Evolutionary conservation across 2,888 invertebrate genomes (phyloP), one percentile per base, ranked within the genome.

Genomic region (Dioctria rufipes): DNA sequence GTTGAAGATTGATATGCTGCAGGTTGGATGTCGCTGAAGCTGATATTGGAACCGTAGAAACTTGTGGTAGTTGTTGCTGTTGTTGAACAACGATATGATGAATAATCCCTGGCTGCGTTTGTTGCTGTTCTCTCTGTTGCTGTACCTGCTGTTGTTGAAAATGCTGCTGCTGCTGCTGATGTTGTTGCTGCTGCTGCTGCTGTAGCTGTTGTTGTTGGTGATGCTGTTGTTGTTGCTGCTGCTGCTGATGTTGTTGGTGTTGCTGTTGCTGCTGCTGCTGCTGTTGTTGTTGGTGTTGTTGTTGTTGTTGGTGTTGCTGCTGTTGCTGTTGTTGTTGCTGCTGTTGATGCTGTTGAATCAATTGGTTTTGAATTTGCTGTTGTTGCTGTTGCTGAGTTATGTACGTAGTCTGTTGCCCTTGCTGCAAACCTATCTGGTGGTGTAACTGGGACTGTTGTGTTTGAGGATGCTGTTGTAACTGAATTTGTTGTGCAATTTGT

Each of bases 311-410:
- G 81, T 84, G 85, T 42, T 86, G 82, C n/a, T 84, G 84, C 13
- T 85, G 86, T 13, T 86, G 86, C 58, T 85, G 88, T 84, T 86
- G 87, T 42, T 86, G 87, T 43, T 85, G 86, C 43, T 87, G 87
- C 60, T 87, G 87, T 66, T 87, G 87, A 5, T 84, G 84, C 66
- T 91, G 88, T 67, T 90, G 87, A 3, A 90, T 90, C 80, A 90
- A 89, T 82, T 91, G 91, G 84, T 90, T 91, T 81, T 89, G 86
- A 75, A 90, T 88, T 77, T 90, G 90, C 46, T 89, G 89, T 83
- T 90, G 90, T 80, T 90, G 89, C 81, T 90, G 91, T 79, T 90
- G 89, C 80, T 91, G 90, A 63, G 91, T 90, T 63, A 90, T 90
- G 75, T 89, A 89, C 9, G 89, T 88, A 46, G 90, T 86, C 11